These are phyloP conservation scores for Ommatoiulus sabulosus DNA, from an alignment of 2,888 invertebrate genomes.

Conservation along the genomic window DNA sequence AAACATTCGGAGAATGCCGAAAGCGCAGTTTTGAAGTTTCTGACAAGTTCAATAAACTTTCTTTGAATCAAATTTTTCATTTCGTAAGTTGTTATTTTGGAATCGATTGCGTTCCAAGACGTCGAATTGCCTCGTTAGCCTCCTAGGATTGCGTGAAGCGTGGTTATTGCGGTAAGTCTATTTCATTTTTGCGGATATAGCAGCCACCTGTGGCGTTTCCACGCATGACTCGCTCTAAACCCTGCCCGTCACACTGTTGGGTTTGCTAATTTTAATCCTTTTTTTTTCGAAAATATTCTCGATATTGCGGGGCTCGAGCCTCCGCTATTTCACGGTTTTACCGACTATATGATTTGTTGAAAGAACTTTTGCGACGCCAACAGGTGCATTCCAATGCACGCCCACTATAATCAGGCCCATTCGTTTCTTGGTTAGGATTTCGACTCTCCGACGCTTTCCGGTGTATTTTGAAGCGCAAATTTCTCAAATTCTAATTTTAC, in stretches of 20 bases:
- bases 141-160: background rate
- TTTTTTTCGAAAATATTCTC: too few species aligned
- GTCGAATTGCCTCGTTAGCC: background rate
- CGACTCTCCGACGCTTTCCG: background rate
- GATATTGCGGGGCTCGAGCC: too few species aligned
- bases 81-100: background rate
- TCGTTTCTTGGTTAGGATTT: background rate
- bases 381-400: background rate
- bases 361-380: background rate
- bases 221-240: background rate
- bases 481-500: background rate
- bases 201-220: background rate
- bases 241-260: too few species aligned
- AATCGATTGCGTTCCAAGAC: background rate
- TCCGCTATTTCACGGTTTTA: too few species aligned
- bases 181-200: background rate
- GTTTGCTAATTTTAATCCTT: too few species aligned
- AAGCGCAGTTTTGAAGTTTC: background rate
- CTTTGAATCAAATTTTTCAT: background rate
- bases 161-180: background rate
- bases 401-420: background rate
- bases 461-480: background rate
- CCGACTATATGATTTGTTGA: too few species aligned
- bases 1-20: constrained; percentile 10
- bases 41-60: background rate